phyloP scores from a whole-genome alignment of 2,888 invertebrate genomes.

The Epinotia brunnichana region DNA sequence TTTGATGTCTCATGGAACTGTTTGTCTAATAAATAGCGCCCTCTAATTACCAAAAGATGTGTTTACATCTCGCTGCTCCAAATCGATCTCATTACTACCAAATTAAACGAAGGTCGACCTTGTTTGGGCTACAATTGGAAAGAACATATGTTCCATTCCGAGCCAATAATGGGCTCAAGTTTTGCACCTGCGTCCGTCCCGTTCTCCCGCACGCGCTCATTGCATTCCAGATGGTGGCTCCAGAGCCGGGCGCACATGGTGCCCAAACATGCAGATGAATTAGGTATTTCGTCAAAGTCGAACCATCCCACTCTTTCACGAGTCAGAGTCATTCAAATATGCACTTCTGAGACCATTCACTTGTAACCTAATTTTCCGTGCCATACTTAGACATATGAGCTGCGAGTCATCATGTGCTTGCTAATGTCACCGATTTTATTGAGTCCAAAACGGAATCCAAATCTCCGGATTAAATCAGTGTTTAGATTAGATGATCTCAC shows the following conservation, averaged over 20 bases:
- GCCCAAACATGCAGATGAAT: conserved; percentile 1
- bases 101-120: conserved; percentile 20
- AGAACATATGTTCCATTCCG: conserved; percentile 64
- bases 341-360: conserved; percentile 1
- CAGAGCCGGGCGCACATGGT: conserved; percentile 29
- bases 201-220: conserved; percentile 71
- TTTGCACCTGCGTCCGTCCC: conserved; percentile 80
- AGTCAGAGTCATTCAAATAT: background rate
- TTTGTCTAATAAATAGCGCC: background rate
- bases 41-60: background rate
- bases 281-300: background rate
- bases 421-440: conserved; percentile 1
- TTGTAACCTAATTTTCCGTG: background rate
- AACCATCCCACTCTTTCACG: background rate
- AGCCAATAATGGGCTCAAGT: conserved; percentile 61
- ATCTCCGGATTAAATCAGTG: conserved; percentile 62
- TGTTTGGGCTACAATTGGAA: conserved; percentile 29
- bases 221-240: conserved; percentile 65
- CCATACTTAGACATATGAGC: background rate
- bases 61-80: conserved; percentile 10
- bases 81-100: conserved; percentile 13
- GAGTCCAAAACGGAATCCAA: conserved; percentile 56
- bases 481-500: conserved; percentile 81
- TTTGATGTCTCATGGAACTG: background rate
- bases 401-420: background rate